phyloP scores from a whole-genome alignment of 2,888 invertebrate species.

The Aspidapion aeneum region DNA sequence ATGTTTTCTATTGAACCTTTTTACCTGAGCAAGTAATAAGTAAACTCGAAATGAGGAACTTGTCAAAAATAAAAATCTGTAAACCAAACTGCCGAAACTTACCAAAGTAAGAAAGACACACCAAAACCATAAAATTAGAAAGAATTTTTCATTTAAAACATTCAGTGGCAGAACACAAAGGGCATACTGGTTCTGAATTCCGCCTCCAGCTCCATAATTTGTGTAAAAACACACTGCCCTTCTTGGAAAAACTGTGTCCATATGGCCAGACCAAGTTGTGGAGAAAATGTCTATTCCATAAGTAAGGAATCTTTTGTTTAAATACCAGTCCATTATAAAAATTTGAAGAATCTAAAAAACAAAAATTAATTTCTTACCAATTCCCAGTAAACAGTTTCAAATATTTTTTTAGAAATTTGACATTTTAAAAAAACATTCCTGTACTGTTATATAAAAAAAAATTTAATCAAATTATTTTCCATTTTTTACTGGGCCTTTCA shows the following conservation, averaged over 20 bases:
- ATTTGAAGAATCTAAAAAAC: slow-evolving; percentile 65
- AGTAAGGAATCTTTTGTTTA: slow-evolving; percentile 58
- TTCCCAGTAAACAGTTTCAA: too few relatives aligned
- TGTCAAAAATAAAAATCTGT: slow-evolving; percentile 57
- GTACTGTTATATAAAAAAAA: too few relatives aligned
- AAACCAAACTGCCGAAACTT: slow-evolving; percentile 61
- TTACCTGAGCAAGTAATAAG: slow-evolving; percentile 59
- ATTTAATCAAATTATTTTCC: too few relatives aligned
- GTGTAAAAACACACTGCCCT: slow-evolving; percentile 62
- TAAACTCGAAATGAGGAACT: slow-evolving; percentile 57
- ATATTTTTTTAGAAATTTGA: too few relatives aligned
- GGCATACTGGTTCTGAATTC: slow-evolving; percentile 55
- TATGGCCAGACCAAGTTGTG: slow-evolving; percentile 52
- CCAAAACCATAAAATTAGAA: slow-evolving; percentile 74
- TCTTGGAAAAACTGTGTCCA: slow-evolving; percentile 67
- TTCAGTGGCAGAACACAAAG: slow-evolving; percentile 75
- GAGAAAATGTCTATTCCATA: slow-evolving; percentile 56
- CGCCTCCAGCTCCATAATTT: slow-evolving; percentile 59
- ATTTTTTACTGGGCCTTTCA: too few relatives aligned
- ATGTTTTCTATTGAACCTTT: slow-evolving; percentile 53
- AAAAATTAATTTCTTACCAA: too few relatives aligned
- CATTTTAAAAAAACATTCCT: too few relatives aligned
- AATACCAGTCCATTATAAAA: slow-evolving; percentile 62
- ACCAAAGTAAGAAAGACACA: slow-evolving; percentile 60
- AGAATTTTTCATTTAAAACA: slow-evolving; percentile 77